A percentile compares a stretch with the other conserved stretches of the same genome.
These are phyloP conservation scores for Marmota flaviventris DNA, from an alignment of 2,113 vertebrate species.

Conservation along the genomic window DNA sequence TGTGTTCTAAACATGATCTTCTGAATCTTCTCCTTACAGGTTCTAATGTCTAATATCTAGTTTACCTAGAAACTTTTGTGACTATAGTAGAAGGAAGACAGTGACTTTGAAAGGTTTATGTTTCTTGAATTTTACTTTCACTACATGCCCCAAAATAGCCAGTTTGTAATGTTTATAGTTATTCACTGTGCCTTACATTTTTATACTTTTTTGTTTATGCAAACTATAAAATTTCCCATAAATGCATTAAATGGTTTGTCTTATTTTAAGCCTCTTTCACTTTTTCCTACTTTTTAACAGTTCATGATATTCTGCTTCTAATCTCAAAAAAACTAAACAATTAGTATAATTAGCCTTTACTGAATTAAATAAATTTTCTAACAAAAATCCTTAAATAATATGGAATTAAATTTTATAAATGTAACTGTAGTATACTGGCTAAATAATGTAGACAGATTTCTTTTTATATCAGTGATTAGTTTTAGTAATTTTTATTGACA, in stretches of 20 bases:
- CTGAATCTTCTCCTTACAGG: not conserved
- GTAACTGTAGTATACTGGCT: slow-evolving; percentile 31
- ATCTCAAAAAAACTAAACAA: slow-evolving; percentile 22
- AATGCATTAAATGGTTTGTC: slow-evolving; percentile 87
- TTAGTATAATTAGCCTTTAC: slow-evolving; percentile 16
- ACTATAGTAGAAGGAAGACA: not conserved
- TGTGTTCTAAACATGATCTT: not conserved
- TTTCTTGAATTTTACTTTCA: slow-evolving; percentile 70
- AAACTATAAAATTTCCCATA: slow-evolving; percentile 85
- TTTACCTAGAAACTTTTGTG: slow-evolving; percentile 25
- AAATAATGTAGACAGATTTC: slow-evolving; percentile 52
- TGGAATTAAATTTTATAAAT: slow-evolving; percentile 47
- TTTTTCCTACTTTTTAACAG: slow-evolving; percentile 55
- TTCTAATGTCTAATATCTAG: not conserved
- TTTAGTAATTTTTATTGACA: slow-evolving; percentile 56
- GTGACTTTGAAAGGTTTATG: not conserved
- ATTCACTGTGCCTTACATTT: slow-evolving; percentile 89
- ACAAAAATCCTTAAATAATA: slow-evolving; percentile 27
- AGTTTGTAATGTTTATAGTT: slow-evolving; percentile 74
- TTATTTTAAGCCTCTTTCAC: slow-evolving; percentile 74
- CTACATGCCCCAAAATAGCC: slow-evolving; percentile 31
- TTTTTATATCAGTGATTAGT: slow-evolving; percentile 41
- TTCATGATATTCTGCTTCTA: slow-evolving; percentile 31
- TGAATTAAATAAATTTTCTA: not conserved
- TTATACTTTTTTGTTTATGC: slow-evolving; percentile 85